Percentiles rank a stretch among this genome's conserved stretches.
phyloP scores from a whole-genome alignment of 2,113 vertebrate genomes.

The Pontoporia blainvillei region DNA sequence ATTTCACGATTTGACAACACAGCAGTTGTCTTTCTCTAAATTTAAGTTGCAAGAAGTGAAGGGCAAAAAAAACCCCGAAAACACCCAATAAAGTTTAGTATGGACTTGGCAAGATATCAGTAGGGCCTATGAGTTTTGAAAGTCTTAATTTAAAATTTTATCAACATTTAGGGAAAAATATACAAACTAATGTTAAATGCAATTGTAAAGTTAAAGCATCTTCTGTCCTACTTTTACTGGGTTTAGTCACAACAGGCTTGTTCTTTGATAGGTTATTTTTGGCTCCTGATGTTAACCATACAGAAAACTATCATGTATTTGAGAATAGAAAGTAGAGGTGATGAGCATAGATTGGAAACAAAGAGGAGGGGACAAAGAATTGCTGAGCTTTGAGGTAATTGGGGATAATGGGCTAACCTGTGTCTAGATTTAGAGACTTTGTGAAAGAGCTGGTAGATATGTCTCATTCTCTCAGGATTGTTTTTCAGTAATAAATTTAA shows the following conservation, averaged over 20 bases:
- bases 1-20: neutral
- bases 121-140: neutral
- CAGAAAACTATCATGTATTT: neutral
- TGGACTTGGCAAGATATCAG: neutral
- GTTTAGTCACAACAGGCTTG: neutral
- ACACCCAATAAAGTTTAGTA: neutral
- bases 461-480: neutral
- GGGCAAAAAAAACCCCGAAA: neutral
- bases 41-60: neutral
- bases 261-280: neutral
- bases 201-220: neutral
- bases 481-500: neutral
- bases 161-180: neutral
- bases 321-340: neutral
- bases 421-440: neutral
- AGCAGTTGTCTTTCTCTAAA: conserved; percentile 36
- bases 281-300: neutral
- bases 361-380: neutral
- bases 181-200: neutral
- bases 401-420: neutral
- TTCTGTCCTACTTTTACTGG: neutral
- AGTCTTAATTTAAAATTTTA: neutral
- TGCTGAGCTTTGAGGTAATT: neutral
- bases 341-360: neutral
- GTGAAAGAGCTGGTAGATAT: neutral